Conservation (phyloP, 2,797 vertebrate species). For the Erpetoichthys calabaricus region DNA sequence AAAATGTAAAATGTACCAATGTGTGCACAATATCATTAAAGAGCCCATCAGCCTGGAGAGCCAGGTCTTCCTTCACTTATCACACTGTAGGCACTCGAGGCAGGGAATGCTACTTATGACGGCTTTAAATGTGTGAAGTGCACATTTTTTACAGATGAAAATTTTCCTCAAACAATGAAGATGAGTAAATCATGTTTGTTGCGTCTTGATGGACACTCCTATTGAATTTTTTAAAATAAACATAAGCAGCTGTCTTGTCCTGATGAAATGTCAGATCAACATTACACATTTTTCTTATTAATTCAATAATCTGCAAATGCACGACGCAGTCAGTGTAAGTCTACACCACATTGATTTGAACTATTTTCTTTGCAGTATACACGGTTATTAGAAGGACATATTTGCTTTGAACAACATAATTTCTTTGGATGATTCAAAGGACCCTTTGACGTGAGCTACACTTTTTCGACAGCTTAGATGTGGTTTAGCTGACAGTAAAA, state of each 20-base stretch:
- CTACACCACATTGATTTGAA: constrained; percentile 23
- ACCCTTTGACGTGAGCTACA: constrained; percentile 32
- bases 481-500: constrained; percentile 35
- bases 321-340: constrained; percentile 25
- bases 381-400: constrained; percentile 30
- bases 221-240: background rate
- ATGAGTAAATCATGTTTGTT: no score
- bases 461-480: constrained; percentile 32
- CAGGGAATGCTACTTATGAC: no score
- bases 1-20: no score
- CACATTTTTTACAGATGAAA: no score
- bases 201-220: no score
- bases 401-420: constrained; percentile 43
- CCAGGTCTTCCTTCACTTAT: no score
- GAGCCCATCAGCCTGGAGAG: no score
- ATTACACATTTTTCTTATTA: constrained; percentile 22
- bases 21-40: no score
- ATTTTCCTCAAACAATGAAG: no score
- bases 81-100: no score
- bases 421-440: constrained; percentile 42
- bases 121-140: no score
- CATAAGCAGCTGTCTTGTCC: constrained; percentile 26
- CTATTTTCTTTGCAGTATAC: constrained; percentile 24
- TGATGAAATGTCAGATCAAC: constrained; percentile 15
- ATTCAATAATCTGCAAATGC: constrained; percentile 18